Percentiles rank a stretch among this genome's conserved stretches.
Evolutionary conservation across 2,888 invertebrate species (phyloP).

Genomic region (Salticus scenicus): DNA sequence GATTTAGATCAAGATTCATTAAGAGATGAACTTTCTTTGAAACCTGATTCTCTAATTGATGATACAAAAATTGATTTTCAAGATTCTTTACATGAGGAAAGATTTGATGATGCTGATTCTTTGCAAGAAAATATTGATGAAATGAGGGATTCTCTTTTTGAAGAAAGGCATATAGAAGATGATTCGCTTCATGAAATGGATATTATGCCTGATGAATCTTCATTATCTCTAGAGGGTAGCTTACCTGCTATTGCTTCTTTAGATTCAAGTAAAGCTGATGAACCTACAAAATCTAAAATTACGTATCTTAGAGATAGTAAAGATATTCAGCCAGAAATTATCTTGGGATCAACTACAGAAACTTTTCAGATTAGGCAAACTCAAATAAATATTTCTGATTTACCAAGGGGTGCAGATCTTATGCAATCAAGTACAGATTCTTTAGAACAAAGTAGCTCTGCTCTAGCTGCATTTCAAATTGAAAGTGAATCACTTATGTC

Average conservation of each 20-base stretch:
- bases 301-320: not conserved
- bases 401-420: slow-evolving; percentile 66
- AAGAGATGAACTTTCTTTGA: slow-evolving; percentile 59
- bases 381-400: slow-evolving; percentile 43
- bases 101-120: slow-evolving; percentile 60
- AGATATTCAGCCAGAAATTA: not conserved
- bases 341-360: not conserved
- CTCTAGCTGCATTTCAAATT: slow-evolving; percentile 87
- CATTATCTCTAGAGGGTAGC: slow-evolving; percentile 57
- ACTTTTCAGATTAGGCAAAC: not conserved
- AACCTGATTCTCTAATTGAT: slow-evolving; percentile 58
- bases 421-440: slow-evolving; percentile 84
- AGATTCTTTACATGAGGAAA: slow-evolving; percentile 65
- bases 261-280: slow-evolving; percentile 56
- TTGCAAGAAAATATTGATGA: slow-evolving; percentile 51
- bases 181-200: slow-evolving; percentile 65
- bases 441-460: slow-evolving; percentile 83
- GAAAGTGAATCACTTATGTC: slow-evolving; percentile 90
- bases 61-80: slow-evolving; percentile 47
- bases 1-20: slow-evolving; percentile 66
- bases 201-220: slow-evolving; percentile 60
- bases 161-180: slow-evolving; percentile 62
- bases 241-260: slow-evolving; percentile 48
- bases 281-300: not conserved
- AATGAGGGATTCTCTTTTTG: slow-evolving; percentile 62